A percentile compares a stretch with the other conserved stretches of the same genome.
phyloP scores from a whole-genome alignment of 2,113 vertebrate species.

The Piaya cayana region DNA sequence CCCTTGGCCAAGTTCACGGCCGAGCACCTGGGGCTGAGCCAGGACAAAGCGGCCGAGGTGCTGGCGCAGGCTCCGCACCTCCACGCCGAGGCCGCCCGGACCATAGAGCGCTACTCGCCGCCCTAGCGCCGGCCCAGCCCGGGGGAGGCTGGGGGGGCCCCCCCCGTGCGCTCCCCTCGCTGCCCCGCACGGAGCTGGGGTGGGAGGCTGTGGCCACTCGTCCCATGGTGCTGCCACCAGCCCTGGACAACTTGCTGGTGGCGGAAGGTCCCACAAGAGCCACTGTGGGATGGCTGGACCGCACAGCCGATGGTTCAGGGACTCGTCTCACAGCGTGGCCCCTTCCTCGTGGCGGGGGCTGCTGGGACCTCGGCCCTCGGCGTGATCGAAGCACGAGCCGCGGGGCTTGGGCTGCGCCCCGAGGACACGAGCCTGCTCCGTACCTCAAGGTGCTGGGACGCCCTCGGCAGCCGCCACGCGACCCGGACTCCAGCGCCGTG shows the following conservation, averaged over 20 bases:
- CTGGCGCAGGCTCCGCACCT: slow-evolving; percentile 82
- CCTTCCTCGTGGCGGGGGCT: background rate
- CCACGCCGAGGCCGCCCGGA: slow-evolving; percentile 81
- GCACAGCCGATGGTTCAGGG: slow-evolving; percentile 36
- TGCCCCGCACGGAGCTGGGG: background rate
- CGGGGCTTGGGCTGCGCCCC: background rate
- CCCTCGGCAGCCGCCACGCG: background rate
- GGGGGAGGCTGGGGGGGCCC: background rate
- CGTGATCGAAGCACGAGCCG: slow-evolving; percentile 22
- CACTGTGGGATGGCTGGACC: background rate
- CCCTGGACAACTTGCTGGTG: background rate
- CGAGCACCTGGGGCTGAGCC: slow-evolving; percentile 89
- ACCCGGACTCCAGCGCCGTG: background rate
- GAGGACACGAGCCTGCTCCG: slow-evolving; percentile 61
- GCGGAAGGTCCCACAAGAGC: background rate
- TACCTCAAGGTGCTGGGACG: slow-evolving; percentile 17
- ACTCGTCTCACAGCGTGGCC: background rate
- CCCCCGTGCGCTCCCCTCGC: background rate
- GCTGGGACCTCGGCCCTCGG: background rate
- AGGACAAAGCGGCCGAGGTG: slow-evolving; percentile 91
- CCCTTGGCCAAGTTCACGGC: slow-evolving; percentile 92
- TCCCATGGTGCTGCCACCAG: background rate
- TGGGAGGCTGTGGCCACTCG: background rate
- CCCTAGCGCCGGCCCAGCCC: slow-evolving; percentile 76
- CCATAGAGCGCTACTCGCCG: slow-evolving; percentile 93